A percentile compares a stretch with the other conserved stretches of the same genome.
Evolutionary conservation across 1,140 invertebrate species (phyloP).

Genomic region (Hycleus cichorii): DNA sequence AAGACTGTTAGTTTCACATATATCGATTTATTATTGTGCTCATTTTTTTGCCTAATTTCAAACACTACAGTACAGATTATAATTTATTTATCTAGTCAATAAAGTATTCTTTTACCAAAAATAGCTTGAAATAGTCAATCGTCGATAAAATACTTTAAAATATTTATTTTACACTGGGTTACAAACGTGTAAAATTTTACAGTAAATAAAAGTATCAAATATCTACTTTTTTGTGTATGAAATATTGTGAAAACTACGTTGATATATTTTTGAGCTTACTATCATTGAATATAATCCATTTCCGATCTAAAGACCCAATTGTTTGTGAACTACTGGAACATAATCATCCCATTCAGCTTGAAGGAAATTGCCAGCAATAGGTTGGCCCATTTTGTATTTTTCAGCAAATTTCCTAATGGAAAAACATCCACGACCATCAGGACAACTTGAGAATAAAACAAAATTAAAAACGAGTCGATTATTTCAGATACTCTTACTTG

Average conservation of each 20-base stretch:
- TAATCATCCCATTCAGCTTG: constrained; percentile 89
- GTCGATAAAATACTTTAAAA: constrained; percentile 28
- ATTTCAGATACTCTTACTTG: constrained; percentile 10
- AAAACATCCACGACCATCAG: constrained; percentile 66
- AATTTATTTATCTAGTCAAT: constrained; percentile 33
- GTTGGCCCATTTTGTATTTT: constrained; percentile 77
- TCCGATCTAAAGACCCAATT: constrained; percentile 47
- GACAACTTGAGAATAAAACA: constrained; percentile 45
- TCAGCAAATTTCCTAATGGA: constrained; percentile 73
- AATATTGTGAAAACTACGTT: too few relatives aligned
- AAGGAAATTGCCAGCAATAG: constrained; percentile 85
- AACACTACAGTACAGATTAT: too few relatives aligned
- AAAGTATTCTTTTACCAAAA: constrained; percentile 37
- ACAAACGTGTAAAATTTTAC: too few relatives aligned
- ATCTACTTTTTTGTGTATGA: too few relatives aligned
- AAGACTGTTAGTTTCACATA: too few relatives aligned
- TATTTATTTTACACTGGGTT: too few relatives aligned
- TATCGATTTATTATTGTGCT: too few relatives aligned
- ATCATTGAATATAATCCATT: too few relatives aligned
- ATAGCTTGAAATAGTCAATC: constrained; percentile 23
- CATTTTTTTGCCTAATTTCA: too few relatives aligned
- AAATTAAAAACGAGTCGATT: constrained; percentile 1
- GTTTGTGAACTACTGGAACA: constrained; percentile 70
- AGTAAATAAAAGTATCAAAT: too few relatives aligned
- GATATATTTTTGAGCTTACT: too few relatives aligned